Evolutionary conservation across 2,888 invertebrate species (phyloP).

Genomic region (Bombylius discolor): DNA sequence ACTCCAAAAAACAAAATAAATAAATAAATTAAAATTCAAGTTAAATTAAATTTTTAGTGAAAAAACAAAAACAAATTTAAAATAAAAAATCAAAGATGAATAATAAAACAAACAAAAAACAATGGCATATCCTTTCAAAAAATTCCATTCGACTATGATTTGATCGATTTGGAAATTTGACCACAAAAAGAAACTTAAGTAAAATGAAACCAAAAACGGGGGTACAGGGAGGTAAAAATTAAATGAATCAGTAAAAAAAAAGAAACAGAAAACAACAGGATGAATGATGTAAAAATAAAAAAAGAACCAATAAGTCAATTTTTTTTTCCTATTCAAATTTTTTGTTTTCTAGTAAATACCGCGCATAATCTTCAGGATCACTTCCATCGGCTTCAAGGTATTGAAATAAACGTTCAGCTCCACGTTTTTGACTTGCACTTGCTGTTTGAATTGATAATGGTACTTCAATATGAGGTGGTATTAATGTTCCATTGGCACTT

Average conservation of each 20-base stretch:
- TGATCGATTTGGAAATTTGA: too few species aligned
- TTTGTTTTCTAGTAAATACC: conserved; percentile 22
- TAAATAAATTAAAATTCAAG: background rate
- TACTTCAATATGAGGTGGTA: conserved; percentile 30
- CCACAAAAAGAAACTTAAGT: conserved; percentile 2
- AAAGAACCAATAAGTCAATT: too few species aligned
- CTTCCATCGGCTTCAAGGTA: conserved; percentile 65
- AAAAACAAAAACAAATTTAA: conserved; percentile 8
- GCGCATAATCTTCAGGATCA: conserved; percentile 43
- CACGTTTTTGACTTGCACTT: conserved; percentile 39
- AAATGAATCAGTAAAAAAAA: too few species aligned
- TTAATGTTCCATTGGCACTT: conserved; percentile 34
- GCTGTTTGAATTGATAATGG: background rate
- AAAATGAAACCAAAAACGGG: background rate
- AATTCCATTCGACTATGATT: too few species aligned
- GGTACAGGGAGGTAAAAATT: background rate
- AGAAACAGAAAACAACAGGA: too few species aligned
- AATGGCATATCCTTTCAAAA: too few species aligned
- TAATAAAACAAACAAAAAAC: background rate
- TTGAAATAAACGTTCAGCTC: conserved; percentile 56
- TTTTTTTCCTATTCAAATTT: too few species aligned
- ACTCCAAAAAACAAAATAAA: background rate
- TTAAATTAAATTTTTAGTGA: background rate
- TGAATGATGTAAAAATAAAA: too few species aligned
- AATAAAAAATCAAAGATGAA: background rate